These are phyloP conservation scores for Ploceus nigricollis DNA, from an alignment of 2,113 vertebrate genomes.

Conservation along the genomic window DNA sequence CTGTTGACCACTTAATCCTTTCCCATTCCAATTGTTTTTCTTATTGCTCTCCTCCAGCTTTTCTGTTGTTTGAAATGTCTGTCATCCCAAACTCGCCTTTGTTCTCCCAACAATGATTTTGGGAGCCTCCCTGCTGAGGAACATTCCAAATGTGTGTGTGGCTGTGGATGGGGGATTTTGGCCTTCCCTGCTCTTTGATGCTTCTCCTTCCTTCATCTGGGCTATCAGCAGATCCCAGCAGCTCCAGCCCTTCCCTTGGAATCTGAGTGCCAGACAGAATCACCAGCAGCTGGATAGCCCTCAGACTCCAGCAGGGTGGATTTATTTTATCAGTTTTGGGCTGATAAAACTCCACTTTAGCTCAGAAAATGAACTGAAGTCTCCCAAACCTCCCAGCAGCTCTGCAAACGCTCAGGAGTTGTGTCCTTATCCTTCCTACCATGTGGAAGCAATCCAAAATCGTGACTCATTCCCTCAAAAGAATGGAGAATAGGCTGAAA, in stretches of 20 bases:
- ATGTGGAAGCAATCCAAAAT: background rate
- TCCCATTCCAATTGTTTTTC: conserved; percentile 50
- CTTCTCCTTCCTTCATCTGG: background rate
- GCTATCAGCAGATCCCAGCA: background rate
- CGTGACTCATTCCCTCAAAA: background rate
- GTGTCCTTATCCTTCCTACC: background rate
- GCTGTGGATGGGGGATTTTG: conserved; percentile 28
- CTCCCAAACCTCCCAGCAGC: background rate
- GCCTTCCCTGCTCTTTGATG: background rate
- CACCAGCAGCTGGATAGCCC: background rate
- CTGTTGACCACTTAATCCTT: conserved; percentile 61
- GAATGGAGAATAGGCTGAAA: background rate
- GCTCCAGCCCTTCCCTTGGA: background rate
- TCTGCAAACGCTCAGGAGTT: background rate
- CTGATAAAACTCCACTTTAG: background rate
- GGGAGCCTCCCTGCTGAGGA: conserved; percentile 34
- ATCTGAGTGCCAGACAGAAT: background rate
- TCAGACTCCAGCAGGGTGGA: background rate
- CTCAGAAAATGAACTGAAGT: background rate
- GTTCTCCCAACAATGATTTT: conserved; percentile 50
- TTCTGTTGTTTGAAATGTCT: conserved; percentile 52
- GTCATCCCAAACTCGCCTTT: conserved; percentile 51
- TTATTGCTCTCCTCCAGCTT: conserved; percentile 37
- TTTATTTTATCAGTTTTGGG: background rate
- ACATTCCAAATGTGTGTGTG: conserved; percentile 49